Conservation (phyloP, 2,797 vertebrate genomes). For the Emydoidea blandingii region DNA sequence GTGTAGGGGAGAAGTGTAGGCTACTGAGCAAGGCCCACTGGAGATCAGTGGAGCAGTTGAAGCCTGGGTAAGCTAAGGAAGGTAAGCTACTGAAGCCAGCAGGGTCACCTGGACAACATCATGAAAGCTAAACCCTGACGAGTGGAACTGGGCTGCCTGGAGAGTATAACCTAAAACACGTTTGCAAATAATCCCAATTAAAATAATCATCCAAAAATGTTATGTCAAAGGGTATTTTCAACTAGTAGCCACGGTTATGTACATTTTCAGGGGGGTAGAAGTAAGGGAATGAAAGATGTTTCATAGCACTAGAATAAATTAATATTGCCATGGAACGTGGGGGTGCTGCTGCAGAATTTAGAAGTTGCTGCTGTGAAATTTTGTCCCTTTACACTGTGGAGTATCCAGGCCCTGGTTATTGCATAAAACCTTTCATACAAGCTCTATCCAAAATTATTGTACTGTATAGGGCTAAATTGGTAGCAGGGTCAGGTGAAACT, state of each 20-base stretch:
- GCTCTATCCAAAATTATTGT: not conserved
- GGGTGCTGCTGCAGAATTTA: slow-evolving; percentile 25
- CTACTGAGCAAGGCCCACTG: not conserved
- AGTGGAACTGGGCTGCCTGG: slow-evolving; percentile 35
- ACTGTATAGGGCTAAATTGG: not conserved
- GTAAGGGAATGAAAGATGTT: slow-evolving; percentile 46
- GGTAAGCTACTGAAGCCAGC: not conserved
- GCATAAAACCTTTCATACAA: slow-evolving; percentile 29
- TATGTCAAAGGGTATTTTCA: slow-evolving; percentile 69
- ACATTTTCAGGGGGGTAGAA: slow-evolving; percentile 59
- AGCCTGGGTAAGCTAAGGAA: rapidly evolving
- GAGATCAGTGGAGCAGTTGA: not conserved
- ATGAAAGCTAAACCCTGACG: not conserved
- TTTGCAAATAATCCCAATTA: slow-evolving; percentile 55
- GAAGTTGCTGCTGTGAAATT: slow-evolving; percentile 22
- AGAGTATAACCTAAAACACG: slow-evolving; percentile 41
- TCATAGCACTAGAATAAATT: slow-evolving; percentile 39
- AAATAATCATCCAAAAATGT: slow-evolving; percentile 60
- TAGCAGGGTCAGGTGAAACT: not conserved
- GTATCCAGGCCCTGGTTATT: slow-evolving; percentile 8
- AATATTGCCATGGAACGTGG: not conserved
- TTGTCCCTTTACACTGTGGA: slow-evolving; percentile 18
- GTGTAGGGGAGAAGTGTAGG: not conserved
- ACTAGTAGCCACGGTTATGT: slow-evolving; percentile 58
- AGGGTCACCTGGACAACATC: not conserved